phyloP scores from a whole-genome alignment of 1,140 invertebrate species.

The Pogonus chalceus region DNA sequence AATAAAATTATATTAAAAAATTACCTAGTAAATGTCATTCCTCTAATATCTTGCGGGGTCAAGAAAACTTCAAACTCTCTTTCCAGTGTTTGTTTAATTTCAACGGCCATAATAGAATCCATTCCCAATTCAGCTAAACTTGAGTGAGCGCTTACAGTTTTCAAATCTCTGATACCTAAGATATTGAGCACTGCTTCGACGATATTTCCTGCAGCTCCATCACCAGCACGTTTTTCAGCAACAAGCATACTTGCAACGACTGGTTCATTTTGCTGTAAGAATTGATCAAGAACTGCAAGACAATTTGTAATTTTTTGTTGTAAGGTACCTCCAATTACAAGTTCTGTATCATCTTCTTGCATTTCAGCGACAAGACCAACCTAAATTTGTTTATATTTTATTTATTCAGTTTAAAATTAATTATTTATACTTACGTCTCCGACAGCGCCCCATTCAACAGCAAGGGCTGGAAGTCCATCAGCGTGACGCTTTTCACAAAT shows the following conservation, averaged over 20 bases:
- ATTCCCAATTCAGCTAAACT: slow-evolving; percentile 77
- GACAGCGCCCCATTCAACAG: slow-evolving; percentile 62
- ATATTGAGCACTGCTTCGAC: slow-evolving; percentile 55
- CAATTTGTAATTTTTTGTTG: slow-evolving; percentile 77
- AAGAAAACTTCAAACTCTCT: slow-evolving; percentile 51
- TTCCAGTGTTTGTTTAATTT: slow-evolving; percentile 62
- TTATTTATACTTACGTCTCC: slow-evolving; percentile 44
- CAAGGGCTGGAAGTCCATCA: slow-evolving; percentile 51
- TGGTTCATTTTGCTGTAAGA: slow-evolving; percentile 52
- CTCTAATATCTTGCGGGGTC: slow-evolving; percentile 48
- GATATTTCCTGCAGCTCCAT: slow-evolving; percentile 45
- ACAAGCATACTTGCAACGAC: slow-evolving; percentile 72
- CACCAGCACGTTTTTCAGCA: slow-evolving; percentile 54
- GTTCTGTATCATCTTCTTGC: slow-evolving; percentile 67
- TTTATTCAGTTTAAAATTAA: background rate
- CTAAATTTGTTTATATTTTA: slow-evolving; percentile 25
- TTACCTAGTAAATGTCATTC: slow-evolving; percentile 32
- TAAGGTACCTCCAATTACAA: slow-evolving; percentile 68
- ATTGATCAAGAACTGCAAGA: slow-evolving; percentile 53
- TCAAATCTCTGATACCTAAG: slow-evolving; percentile 43
- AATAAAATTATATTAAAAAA: background rate
- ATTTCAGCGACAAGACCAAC: slow-evolving; percentile 68
- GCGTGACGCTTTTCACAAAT: slow-evolving; percentile 50
- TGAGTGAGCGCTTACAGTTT: slow-evolving; percentile 50
- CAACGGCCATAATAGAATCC: slow-evolving; percentile 83